phyloP scores from a whole-genome alignment of 2,113 vertebrate genomes.

The Sorex araneus region DNA sequence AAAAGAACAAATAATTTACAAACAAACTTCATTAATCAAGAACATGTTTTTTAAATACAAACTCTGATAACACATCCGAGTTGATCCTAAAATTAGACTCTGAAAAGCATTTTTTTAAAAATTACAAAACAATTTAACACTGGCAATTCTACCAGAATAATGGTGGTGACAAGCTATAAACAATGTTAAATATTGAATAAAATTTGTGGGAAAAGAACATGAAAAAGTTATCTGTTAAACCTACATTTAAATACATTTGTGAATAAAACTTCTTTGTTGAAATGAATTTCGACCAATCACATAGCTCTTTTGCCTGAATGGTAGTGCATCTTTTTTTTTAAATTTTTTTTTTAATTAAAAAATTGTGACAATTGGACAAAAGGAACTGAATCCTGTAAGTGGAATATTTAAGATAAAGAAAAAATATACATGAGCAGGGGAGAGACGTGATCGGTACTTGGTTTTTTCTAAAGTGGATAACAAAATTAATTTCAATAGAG shows the following conservation, averaged over 20 bases:
- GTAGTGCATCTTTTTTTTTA: too few species aligned
- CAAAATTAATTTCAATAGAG: slow-evolving; percentile 30
- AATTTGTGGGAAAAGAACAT: background rate
- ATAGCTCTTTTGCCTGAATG: slow-evolving; percentile 41
- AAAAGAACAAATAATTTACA: slow-evolving; percentile 73
- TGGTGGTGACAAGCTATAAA: slow-evolving; percentile 53
- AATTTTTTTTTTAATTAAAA: slow-evolving; percentile 46
- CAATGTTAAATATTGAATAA: slow-evolving; percentile 39
- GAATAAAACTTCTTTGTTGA: slow-evolving; percentile 48
- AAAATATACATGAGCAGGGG: background rate
- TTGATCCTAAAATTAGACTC: slow-evolving; percentile 52
- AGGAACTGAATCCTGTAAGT: slow-evolving; percentile 2
- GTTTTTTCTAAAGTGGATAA: slow-evolving; percentile 36
- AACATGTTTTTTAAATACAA: slow-evolving; percentile 73
- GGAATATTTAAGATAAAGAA: slow-evolving; percentile 51
- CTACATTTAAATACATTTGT: slow-evolving; percentile 51
- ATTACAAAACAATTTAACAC: slow-evolving; percentile 69
- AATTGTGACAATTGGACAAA: slow-evolving; percentile 56
- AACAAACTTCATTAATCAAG: slow-evolving; percentile 61
- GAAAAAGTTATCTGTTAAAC: slow-evolving; percentile 43
- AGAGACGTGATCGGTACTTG: background rate
- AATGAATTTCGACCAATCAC: slow-evolving; percentile 60
- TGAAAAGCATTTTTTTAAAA: slow-evolving; percentile 39
- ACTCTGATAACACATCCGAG: slow-evolving; percentile 59
- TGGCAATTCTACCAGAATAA: slow-evolving; percentile 65